phyloP scores from a whole-genome alignment of 2,888 invertebrate genomes.

The Nymphalis polychloros region DNA sequence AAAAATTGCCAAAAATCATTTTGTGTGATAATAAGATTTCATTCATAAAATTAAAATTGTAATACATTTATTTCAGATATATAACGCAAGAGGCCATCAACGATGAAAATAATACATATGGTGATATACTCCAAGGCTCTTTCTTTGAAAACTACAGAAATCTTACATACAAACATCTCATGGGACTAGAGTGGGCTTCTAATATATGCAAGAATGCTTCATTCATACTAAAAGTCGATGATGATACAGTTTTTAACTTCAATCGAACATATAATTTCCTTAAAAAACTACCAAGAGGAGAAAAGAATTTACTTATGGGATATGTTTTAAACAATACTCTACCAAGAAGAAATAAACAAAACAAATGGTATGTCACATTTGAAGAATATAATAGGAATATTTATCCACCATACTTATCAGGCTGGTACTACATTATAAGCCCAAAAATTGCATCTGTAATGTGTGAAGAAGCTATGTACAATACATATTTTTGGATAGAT shows the following conservation, averaged over 20 bases:
- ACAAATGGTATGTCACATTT: conserved; percentile 90
- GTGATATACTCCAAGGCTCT: conserved; percentile 88
- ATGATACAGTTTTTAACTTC: conserved; percentile 88
- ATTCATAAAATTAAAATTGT: conserved; percentile 8
- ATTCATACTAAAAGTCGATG: conserved; percentile 90
- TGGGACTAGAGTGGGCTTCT: conserved; percentile 89
- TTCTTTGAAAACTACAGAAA: conserved; percentile 90
- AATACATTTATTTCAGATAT: conserved; percentile 51
- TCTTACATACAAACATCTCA: conserved; percentile 90
- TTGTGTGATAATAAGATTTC: no score
- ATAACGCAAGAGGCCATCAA: conserved; percentile 80
- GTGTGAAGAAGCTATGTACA: conserved; percentile 74
- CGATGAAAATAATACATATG: conserved; percentile 84
- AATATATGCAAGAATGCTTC: conserved; percentile 82
- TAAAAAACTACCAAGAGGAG: conserved; percentile 41
- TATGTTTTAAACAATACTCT: conserved; percentile 84
- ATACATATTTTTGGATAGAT: conserved; percentile 95
- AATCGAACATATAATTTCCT: conserved; percentile 67
- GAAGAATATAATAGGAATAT: conserved; percentile 82
- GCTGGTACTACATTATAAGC: conserved; percentile 91
- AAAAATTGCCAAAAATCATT: no score
- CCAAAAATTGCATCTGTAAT: conserved; percentile 83
- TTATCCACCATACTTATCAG: conserved; percentile 90
- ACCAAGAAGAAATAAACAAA: conserved; percentile 84
- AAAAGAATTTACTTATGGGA: conserved; percentile 78